These are phyloP conservation scores for Elanoides forficatus DNA, from an alignment of 2,113 vertebrate species.

Conservation along the genomic window DNA sequence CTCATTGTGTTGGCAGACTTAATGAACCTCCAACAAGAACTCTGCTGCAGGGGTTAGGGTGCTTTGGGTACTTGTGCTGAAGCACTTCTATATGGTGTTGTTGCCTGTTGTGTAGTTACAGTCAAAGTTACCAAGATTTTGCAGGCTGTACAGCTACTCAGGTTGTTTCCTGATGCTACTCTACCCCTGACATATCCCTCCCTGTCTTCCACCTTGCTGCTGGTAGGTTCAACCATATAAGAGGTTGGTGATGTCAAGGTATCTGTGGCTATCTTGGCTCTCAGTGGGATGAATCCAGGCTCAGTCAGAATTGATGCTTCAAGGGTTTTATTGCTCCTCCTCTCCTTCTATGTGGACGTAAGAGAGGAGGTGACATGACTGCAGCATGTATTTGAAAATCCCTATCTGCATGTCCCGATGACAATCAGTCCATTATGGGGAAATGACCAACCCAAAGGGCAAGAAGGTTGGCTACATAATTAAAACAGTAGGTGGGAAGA, in stretches of 20 bases:
- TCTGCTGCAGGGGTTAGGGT: neutral
- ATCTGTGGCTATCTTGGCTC: neutral
- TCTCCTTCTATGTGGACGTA: neutral
- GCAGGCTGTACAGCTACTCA: neutral
- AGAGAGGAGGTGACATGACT: neutral
- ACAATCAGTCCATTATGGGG: neutral
- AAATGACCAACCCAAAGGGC: neutral
- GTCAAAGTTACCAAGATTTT: neutral
- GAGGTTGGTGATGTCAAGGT: neutral
- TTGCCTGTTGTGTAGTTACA: neutral
- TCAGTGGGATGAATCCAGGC: neutral
- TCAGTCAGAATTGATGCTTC: neutral
- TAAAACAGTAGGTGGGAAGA: neutral
- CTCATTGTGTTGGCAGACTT: neutral
- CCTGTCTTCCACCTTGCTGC: neutral
- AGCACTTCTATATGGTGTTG: neutral
- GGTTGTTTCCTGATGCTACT: neutral
- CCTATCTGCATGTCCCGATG: neutral
- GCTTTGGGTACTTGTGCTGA: neutral
- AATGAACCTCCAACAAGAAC: neutral
- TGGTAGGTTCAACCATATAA: neutral
- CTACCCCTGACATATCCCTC: neutral
- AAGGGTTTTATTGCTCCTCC: neutral
- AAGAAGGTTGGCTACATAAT: neutral
- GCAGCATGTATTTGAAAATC: neutral